phyloP scores from a whole-genome alignment of 2,113 vertebrate species.

The Perca fluviatilis region DNA sequence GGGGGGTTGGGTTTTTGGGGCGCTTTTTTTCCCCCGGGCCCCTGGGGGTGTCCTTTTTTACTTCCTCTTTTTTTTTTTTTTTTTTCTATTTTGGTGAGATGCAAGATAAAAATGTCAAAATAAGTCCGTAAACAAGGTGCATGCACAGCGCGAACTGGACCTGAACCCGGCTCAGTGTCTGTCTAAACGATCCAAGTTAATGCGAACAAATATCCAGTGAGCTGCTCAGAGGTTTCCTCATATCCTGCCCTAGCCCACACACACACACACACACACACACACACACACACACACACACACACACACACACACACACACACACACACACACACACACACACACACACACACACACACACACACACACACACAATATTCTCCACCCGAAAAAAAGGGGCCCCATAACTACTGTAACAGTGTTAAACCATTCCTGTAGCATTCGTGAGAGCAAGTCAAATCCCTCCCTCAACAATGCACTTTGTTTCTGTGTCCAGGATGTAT shows the following conservation, averaged over 20 bases:
- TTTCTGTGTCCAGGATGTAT: conserved; percentile 54
- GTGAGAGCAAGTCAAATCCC: conserved; percentile 51
- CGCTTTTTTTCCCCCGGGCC: too few species aligned
- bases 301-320: conserved; percentile 52
- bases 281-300: conserved; percentile 22
- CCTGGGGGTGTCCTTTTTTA: too few species aligned
- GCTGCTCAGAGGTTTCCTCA: conserved; percentile 76
- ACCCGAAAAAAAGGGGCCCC: conserved; percentile 44
- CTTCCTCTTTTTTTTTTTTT: too few species aligned
- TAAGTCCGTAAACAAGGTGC: conserved; percentile 39
- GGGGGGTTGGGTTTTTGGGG: too few species aligned
- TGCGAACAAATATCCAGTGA: conserved; percentile 79
- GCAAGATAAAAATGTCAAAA: conserved; percentile 16
- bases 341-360: conserved; percentile 33
- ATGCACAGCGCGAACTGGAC: conserved; percentile 51
- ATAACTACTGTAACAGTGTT: conserved; percentile 53
- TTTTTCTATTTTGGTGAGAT: conserved; percentile 23
- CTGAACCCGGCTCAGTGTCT: conserved; percentile 75
- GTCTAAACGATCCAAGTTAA: conserved; percentile 82
- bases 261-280: conserved; percentile 39
- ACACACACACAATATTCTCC: conserved; percentile 21
- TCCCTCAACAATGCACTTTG: conserved; percentile 71
- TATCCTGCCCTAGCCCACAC: conserved; percentile 79
- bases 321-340: conserved; percentile 62
- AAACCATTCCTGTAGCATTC: conserved; percentile 58